Evolutionary conservation across 1,140 invertebrate genomes (phyloP).

Genomic region (Drosophila ercepeae): DNA sequence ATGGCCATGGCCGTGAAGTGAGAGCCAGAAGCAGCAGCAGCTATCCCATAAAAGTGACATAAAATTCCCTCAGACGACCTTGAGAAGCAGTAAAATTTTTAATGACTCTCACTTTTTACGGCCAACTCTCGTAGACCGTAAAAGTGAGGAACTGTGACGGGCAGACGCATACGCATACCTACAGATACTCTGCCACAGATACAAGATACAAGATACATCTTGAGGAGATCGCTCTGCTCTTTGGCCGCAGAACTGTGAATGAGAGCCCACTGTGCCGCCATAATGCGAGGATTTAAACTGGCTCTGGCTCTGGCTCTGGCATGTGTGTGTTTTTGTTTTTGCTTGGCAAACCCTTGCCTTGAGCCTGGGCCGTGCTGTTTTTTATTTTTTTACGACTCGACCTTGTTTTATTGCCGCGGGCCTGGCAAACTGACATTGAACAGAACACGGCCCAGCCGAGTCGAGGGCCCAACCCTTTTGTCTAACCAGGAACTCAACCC

Average conservation of each 20-base stretch:
- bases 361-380: slow-evolving; percentile 39
- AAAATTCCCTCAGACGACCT: slow-evolving; percentile 80
- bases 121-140: slow-evolving; percentile 71
- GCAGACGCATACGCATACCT: slow-evolving; percentile 10
- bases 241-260: slow-evolving; percentile 60
- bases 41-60: slow-evolving; percentile 71
- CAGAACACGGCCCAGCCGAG: slow-evolving; percentile 29
- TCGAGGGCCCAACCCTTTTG: slow-evolving; percentile 39
- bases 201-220: slow-evolving; percentile 19
- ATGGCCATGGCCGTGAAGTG: slow-evolving; percentile 27
- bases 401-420: slow-evolving; percentile 65
- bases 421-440: slow-evolving; percentile 56
- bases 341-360: slow-evolving; percentile 38
- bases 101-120: slow-evolving; percentile 83
- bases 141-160: slow-evolving; percentile 60
- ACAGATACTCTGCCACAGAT: not conserved
- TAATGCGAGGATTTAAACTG: slow-evolving; percentile 61
- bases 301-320: slow-evolving; percentile 26
- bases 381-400: slow-evolving; percentile 50
- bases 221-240: slow-evolving; percentile 44
- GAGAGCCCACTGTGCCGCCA: slow-evolving; percentile 64
- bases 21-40: slow-evolving; percentile 39
- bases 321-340: slow-evolving; percentile 8
- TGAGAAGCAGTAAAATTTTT: slow-evolving; percentile 83
- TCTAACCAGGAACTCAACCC: slow-evolving; percentile 48